These are phyloP conservation scores for Oenanthe melanoleuca DNA, from an alignment of 2,113 vertebrate species.

Conservation along the genomic window DNA sequence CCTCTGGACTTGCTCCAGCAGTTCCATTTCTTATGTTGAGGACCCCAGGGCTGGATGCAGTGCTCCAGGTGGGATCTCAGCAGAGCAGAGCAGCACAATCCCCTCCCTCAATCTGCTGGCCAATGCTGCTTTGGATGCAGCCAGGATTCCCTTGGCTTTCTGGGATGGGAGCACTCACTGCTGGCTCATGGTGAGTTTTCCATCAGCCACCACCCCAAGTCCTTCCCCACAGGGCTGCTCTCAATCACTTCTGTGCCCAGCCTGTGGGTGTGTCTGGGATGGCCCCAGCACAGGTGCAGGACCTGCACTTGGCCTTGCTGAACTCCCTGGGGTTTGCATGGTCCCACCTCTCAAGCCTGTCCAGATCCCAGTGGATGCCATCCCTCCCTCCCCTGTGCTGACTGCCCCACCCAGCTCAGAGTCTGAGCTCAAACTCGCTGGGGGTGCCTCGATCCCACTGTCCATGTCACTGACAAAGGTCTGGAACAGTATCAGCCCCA, in stretches of 20 bases:
- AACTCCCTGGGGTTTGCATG: not conserved
- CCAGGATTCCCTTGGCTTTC: not conserved
- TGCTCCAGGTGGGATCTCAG: not conserved
- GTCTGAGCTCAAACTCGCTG: not conserved
- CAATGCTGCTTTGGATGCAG: accelerated
- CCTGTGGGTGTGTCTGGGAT: not conserved
- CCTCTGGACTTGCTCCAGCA: not conserved
- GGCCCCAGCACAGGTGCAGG: not conserved
- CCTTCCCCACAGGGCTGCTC: not conserved
- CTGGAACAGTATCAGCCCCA: accelerated
- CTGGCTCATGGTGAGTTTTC: no score
- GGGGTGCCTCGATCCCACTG: not conserved
- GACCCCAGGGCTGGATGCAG: accelerated
- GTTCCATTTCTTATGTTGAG: not conserved
- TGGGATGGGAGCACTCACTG: not conserved
- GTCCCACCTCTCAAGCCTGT: no score
- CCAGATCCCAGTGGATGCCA: not conserved
- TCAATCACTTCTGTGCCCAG: not conserved
- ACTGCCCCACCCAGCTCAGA: not conserved
- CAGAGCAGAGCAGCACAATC: not conserved
- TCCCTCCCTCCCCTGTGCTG: accelerated
- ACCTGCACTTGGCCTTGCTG: not conserved
- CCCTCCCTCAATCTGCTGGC: not conserved
- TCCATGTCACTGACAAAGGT: not conserved
- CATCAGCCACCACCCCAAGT: no score